Percentiles rank a stretch among this genome's conserved stretches.
phyloP scores from a whole-genome alignment of 2,797 vertebrate genomes.

The Tadarida brasiliensis region DNA sequence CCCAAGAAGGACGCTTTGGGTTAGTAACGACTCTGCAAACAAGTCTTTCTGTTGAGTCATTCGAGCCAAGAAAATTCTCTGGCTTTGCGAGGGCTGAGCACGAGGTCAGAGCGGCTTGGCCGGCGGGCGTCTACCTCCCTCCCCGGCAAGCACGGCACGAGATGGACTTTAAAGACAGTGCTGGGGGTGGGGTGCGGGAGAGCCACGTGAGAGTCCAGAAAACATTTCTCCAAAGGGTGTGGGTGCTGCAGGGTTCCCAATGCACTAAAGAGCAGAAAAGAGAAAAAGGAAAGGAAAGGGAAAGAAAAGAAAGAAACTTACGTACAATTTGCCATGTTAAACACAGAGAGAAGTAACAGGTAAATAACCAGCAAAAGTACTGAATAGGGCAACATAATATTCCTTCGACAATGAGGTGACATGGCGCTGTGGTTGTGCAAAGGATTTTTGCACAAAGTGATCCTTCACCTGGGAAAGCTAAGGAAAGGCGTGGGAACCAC shows the following conservation, averaged over 20 bases:
- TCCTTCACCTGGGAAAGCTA: not conserved
- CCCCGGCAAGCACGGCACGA: not conserved
- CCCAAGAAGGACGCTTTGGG: not conserved
- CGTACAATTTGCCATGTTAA: not conserved
- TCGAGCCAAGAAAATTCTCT: not conserved
- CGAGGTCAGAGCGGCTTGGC: not conserved
- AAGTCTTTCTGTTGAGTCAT: not conserved
- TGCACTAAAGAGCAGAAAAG: not conserved
- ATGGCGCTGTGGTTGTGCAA: not conserved
- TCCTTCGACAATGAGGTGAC: not conserved
- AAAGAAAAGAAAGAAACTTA: not conserved
- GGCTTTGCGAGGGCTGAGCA: not conserved
- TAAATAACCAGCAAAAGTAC: not conserved
- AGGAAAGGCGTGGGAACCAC: not conserved
- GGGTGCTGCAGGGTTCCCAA: not conserved
- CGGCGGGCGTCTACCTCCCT: fast-evolving
- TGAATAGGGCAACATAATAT: not conserved
- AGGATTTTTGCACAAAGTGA: not conserved
- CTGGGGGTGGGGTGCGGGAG: fast-evolving
- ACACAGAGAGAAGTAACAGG: not conserved
- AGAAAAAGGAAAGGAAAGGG: not conserved
- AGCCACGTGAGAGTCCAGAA: not conserved
- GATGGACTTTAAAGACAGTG: not conserved
- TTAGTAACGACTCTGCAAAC: not conserved
- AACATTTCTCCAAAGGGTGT: not conserved